Evolutionary conservation across 1,140 invertebrate species (phyloP).

Genomic region (Leptopilina boulardi): DNA sequence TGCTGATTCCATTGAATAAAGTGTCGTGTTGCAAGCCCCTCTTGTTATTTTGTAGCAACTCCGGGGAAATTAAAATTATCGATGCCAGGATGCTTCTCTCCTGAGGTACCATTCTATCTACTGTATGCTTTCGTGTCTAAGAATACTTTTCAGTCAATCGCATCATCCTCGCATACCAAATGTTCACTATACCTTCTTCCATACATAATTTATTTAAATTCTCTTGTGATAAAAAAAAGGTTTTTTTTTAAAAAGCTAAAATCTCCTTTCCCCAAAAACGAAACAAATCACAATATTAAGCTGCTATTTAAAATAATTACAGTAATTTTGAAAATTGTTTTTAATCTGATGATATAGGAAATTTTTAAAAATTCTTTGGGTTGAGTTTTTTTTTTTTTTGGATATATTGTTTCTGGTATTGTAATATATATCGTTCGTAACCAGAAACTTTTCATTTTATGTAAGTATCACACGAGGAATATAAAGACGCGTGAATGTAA

Average conservation of each 20-base stretch:
- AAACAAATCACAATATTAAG: no score
- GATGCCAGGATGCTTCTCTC: conserved; percentile 19
- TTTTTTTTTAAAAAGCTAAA: no score
- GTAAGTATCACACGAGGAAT: neutral
- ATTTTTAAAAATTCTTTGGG: no score
- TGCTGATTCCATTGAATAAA: conserved; percentile 55
- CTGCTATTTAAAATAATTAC: no score
- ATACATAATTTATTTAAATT: neutral
- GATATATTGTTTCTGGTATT: no score
- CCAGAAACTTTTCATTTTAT: neutral
- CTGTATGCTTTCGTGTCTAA: neutral
- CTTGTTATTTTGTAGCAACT: conserved; percentile 28
- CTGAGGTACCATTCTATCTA: neutral
- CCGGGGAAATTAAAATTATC: conserved; percentile 45
- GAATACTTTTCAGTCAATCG: conserved; percentile 18
- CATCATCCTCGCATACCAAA: neutral
- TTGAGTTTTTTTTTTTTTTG: neutral
- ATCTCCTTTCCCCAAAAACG: no score
- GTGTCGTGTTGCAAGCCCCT: conserved; percentile 37
- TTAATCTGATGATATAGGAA: no score
- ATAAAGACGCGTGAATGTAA: conserved; percentile 10
- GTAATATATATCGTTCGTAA: no score
- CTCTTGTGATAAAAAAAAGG: neutral
- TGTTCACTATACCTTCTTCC: neutral
- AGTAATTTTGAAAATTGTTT: no score